Conservation (phyloP, 2,888 invertebrate genomes). For the Caenorhabditis japonica region DNA sequence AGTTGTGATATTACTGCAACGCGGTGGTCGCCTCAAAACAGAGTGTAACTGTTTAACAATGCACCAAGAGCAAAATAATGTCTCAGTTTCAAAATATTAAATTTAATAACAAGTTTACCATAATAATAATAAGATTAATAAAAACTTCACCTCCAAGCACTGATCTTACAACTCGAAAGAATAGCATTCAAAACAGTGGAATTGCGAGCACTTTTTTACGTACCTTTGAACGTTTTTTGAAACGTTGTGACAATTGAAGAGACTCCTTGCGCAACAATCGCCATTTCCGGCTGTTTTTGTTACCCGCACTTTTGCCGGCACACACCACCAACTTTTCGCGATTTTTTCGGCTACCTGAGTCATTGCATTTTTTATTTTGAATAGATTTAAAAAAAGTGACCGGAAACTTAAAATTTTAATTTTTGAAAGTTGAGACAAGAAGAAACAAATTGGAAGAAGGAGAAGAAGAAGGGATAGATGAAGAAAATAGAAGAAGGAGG, state of each 20-base stretch:
- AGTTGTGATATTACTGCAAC: slow-evolving; percentile 42
- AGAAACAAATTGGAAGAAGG: background rate
- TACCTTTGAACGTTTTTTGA: slow-evolving; percentile 56
- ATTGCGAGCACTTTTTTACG: slow-evolving; percentile 16
- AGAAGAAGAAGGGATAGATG: slow-evolving; percentile 7
- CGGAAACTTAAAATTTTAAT: no score
- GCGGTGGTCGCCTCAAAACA: slow-evolving; percentile 22
- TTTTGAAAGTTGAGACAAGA: slow-evolving; percentile 18
- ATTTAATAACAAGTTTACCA: no score
- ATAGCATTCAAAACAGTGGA: background rate
- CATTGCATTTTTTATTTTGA: slow-evolving; percentile 16
- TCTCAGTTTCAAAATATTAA: no score
- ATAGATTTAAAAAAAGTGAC: background rate
- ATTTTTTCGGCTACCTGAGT: slow-evolving; percentile 1
- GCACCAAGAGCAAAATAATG: no score
- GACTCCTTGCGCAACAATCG: slow-evolving; percentile 50
- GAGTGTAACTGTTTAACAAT: slow-evolving; percentile 41
- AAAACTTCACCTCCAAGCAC: slow-evolving; percentile 7
- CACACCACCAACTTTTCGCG: background rate
- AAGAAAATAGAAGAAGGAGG: background rate
- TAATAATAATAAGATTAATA: no score
- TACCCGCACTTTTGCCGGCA: slow-evolving; percentile 24
- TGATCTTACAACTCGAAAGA: slow-evolving; percentile 17
- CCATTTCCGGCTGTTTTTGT: slow-evolving; percentile 54
- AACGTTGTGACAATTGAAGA: slow-evolving; percentile 43